Percentiles rank a stretch among this genome's conserved stretches.
phyloP scores from a whole-genome alignment of 2,888 invertebrate species.

The Conchocele bisecta region DNA sequence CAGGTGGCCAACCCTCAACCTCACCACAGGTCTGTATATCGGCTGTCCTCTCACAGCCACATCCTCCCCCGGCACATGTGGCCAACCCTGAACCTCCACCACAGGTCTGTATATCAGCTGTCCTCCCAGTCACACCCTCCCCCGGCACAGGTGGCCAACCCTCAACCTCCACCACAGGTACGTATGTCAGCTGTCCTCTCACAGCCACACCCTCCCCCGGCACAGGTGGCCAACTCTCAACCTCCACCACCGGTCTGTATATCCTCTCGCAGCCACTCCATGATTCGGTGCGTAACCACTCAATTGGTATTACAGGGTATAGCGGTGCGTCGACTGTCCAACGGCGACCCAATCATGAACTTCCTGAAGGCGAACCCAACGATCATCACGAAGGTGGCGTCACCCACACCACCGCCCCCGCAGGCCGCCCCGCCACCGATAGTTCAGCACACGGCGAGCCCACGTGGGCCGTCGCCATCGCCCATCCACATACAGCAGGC shows the following conservation, averaged over 20 bases:
- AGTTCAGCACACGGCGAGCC: constrained; percentile 63
- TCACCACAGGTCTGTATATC: too few species aligned
- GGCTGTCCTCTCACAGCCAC: too few species aligned
- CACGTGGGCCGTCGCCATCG: constrained; percentile 65
- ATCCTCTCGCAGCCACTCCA: too few species aligned
- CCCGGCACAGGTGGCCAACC: too few species aligned
- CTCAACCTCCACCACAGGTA: constrained; percentile 10
- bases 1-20: too few species aligned
- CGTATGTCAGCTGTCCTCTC: neutral
- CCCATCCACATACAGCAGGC: constrained; percentile 63
- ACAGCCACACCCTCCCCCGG: constrained; percentile 27
- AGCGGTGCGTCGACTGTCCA: constrained; percentile 30
- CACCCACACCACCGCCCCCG: constrained; percentile 73
- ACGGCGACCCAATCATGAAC: constrained; percentile 73
- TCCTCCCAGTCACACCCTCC: too few species aligned
- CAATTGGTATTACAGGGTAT: constrained; percentile 4
- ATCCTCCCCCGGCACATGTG: too few species aligned
- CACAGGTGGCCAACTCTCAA: too few species aligned
- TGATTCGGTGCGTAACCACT: too few species aligned
- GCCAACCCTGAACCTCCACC: too few species aligned
- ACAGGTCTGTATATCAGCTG: too few species aligned
- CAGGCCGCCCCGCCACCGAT: constrained; percentile 55
- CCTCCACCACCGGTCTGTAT: too few species aligned
- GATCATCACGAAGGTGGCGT: constrained; percentile 79
- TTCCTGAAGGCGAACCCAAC: constrained; percentile 80